These are phyloP conservation scores for Anthophora plumipes DNA, from an alignment of 2,888 invertebrate species.

Conservation along the genomic window DNA sequence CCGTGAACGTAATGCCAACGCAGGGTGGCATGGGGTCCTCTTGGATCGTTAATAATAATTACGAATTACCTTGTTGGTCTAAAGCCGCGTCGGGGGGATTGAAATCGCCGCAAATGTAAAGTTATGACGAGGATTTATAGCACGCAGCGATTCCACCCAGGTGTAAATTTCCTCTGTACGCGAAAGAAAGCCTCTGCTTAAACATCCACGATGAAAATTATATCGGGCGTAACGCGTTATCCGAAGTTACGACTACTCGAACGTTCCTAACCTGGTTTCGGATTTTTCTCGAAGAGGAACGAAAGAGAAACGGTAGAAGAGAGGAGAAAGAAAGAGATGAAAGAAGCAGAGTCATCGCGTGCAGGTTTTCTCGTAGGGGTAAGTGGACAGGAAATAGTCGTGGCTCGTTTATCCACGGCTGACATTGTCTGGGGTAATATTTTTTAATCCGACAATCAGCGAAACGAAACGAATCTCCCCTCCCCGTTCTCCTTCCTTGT, in stretches of 20 bases:
- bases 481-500: not conserved
- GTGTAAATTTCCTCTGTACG: slow-evolving; percentile 61
- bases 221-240: slow-evolving; percentile 44
- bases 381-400: slow-evolving; percentile 36
- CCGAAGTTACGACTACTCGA: slow-evolving; percentile 43
- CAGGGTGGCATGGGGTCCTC: slow-evolving; percentile 48
- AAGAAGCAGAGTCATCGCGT: not conserved
- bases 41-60: slow-evolving; percentile 83
- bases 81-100: slow-evolving; percentile 78
- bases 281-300: slow-evolving; percentile 10
- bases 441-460: slow-evolving; percentile 61
- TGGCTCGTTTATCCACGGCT: slow-evolving; percentile 20
- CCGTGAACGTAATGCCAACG: not conserved
- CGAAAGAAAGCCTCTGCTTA: slow-evolving; percentile 65
- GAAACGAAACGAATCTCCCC: slow-evolving; percentile 43
- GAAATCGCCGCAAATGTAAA: slow-evolving; percentile 82
- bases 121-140: slow-evolving; percentile 82
- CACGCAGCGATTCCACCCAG: slow-evolving; percentile 22
- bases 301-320: not conserved
- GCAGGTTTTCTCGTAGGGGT: not conserved
- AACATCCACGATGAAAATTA: slow-evolving; percentile 55
- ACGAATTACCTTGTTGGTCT: slow-evolving; percentile 80
- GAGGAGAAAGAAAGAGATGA: not conserved
- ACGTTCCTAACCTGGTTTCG: slow-evolving; percentile 3
- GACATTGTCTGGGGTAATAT: slow-evolving; percentile 32